Percentiles rank a stretch among this genome's conserved stretches.
Evolutionary conservation across 2,888 invertebrate species (phyloP).

Genomic region (Kuschelorhynchus macadamiae): DNA sequence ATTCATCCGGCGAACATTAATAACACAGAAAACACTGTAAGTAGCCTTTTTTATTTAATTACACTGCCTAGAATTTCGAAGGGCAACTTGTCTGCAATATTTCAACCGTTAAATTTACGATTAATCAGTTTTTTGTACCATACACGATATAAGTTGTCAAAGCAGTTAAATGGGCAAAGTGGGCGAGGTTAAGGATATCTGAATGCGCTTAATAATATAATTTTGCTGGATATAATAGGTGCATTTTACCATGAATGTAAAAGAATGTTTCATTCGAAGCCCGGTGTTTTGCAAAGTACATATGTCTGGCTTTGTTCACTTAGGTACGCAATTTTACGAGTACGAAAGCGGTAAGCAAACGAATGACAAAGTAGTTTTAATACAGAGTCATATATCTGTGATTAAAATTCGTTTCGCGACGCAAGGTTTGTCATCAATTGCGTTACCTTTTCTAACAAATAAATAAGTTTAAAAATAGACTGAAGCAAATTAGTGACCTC

Average conservation of each 20-base stretch:
- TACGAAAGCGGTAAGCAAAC: too few relatives aligned
- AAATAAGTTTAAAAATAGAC: too few relatives aligned
- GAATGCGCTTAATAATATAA: conserved; percentile 36
- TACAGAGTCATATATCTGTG: too few relatives aligned
- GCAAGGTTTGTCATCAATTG: too few relatives aligned
- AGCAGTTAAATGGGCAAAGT: conserved; percentile 34
- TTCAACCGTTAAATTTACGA: conserved; percentile 50
- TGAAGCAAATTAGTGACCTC: too few relatives aligned
- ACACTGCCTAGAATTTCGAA: conserved; percentile 49
- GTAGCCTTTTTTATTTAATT: conserved; percentile 50
- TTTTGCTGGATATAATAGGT: conserved; percentile 21
- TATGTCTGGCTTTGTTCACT: conserved; percentile 23
- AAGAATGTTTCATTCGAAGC: conserved; percentile 12
- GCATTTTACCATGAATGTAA: conserved; percentile 25
- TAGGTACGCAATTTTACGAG: too few relatives aligned
- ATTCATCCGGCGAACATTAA: conserved; percentile 47
- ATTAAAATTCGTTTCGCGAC: too few relatives aligned
- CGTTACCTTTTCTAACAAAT: too few relatives aligned
- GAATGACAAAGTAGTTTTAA: too few relatives aligned
- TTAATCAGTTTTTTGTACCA: conserved; percentile 46
- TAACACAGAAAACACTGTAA: conserved; percentile 46
- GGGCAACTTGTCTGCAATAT: conserved; percentile 51
- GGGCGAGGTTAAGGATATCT: conserved; percentile 26
- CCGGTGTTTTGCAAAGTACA: conserved; percentile 6
- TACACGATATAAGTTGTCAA: conserved; percentile 36